Evolutionary conservation across 2,113 vertebrate species (phyloP).

Genomic region (Clupea harengus): DNA sequence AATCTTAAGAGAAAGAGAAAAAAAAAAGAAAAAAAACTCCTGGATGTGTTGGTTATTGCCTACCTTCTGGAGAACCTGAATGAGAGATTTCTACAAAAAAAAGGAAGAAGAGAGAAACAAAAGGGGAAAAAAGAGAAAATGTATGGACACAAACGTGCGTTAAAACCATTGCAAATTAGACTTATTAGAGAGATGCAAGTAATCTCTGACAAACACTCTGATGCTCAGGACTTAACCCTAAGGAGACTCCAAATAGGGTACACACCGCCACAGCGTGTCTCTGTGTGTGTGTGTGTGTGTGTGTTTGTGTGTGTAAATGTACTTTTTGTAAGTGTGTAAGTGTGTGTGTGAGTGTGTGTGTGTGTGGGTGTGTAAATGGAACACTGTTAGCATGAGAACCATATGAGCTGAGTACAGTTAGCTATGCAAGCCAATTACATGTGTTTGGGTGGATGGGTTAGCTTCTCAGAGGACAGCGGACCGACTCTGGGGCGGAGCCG

Average conservation of each 20-base stretch:
- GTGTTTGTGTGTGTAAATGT: neutral
- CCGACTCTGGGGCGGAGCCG: too few species aligned
- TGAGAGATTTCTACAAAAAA: constrained; percentile 83
- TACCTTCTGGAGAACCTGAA: constrained; percentile 86
- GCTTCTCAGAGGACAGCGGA: too few species aligned
- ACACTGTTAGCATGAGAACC: neutral
- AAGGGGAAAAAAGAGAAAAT: constrained; percentile 50
- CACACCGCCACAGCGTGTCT: neutral
- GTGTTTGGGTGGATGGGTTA: neutral
- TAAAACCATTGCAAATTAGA: constrained; percentile 38
- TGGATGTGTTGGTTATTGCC: constrained; percentile 66
- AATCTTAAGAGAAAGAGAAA: constrained; percentile 40
- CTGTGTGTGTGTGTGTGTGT: neutral
- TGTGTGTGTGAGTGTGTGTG: neutral
- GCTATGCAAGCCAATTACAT: neutral
- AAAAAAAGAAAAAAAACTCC: constrained; percentile 30
- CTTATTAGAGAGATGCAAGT: constrained; percentile 23
- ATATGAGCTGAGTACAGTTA: neutral
- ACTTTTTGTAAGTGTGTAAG: neutral
- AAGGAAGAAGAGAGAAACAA: constrained; percentile 60
- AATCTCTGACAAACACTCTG: neutral
- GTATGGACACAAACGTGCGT: constrained; percentile 46
- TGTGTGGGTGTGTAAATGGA: too few species aligned
- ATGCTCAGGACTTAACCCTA: neutral
- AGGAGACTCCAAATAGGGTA: constrained; percentile 17